Conservation (phyloP, 2,113 vertebrate genomes). For the Chamaetylas fuelleborni region DNA sequence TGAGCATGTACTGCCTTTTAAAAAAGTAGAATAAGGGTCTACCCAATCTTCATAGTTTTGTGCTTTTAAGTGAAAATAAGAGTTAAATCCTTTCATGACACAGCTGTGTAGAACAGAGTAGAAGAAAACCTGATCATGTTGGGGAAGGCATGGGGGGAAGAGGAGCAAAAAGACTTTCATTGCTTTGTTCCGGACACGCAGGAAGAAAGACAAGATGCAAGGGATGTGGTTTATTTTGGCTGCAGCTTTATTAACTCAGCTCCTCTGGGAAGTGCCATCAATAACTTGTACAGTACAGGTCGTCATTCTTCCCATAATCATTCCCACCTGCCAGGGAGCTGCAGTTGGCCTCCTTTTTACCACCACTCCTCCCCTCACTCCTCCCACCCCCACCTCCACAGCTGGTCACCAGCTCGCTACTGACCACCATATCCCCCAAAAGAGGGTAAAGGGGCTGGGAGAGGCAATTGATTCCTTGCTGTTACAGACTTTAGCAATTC, state of each 20-base stretch:
- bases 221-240: slow-evolving; percentile 57
- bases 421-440: background rate
- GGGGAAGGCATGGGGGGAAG: background rate
- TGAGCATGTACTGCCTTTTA: background rate
- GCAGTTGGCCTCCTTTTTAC: slow-evolving; percentile 2
- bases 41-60: background rate
- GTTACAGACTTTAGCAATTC: background rate
- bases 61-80: background rate
- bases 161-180: background rate
- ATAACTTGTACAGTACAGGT: slow-evolving; percentile 46
- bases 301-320: slow-evolving; percentile 55
- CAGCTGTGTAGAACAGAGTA: background rate
- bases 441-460: background rate
- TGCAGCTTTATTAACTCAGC: slow-evolving; percentile 54
- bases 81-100: background rate
- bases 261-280: slow-evolving; percentile 45
- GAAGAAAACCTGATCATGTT: background rate
- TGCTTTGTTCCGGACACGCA: background rate
- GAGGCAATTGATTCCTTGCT: background rate
- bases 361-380: background rate
- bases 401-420: slow-evolving; percentile 9
- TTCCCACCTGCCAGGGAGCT: slow-evolving; percentile 41
- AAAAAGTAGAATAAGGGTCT: background rate
- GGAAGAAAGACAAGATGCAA: slow-evolving; percentile 50
- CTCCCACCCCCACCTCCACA: background rate